Base-by-base conservation (phyloP, 1,140 invertebrate genomes). In the Centruroides sculpturatus region DNA sequence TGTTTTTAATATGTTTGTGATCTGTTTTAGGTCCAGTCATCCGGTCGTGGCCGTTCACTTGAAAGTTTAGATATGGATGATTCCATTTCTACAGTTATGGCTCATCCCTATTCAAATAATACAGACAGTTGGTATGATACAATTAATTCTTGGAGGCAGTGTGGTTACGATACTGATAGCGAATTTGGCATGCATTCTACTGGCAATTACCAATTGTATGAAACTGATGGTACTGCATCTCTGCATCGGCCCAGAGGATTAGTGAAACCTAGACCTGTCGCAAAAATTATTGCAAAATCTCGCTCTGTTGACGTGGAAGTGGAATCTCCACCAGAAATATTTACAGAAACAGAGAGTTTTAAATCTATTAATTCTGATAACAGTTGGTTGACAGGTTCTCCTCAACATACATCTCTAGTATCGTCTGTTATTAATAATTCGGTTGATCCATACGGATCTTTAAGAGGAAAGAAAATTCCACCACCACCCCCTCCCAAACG, bases 401-500 rank as follows among this genome's bases (percentile, higher is more conserved):
- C 41, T 6, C 51, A 53, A 36, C 51, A 53, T 53, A 7, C 51
- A 53, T 34, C 51, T 36, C 8, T 41, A 41, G 41, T 41, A 41
- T 41, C 41, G 8, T 41, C 41, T 41, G 41, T 41, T 8, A 41
- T 41, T 41, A 41, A 8, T 41, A 64, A 56, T 56, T 67, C 60
- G 59, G 66, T 70, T 53, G 64, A 61, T 54, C 64, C 61, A 13
- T 61, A 68, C 35, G 66, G 68, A 11, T 66, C 67, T 34, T 64
- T 68, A n/a, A 67, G 68, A 49, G 63, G 62, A 36, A 73, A 73
- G 13, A 82, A 85, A 65, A 84, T 84, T 69, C 79, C 83, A 35
- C 89, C 89, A 10, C 90, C 90, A 0, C 88, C 90, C 53, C 89
- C 89, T 3, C 90, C 90, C 3, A 85, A 91, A 68, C 77, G 89